Evolutionary conservation across 2,113 vertebrate genomes (phyloP).

Genomic region (Ceyx melanurus): DNA sequence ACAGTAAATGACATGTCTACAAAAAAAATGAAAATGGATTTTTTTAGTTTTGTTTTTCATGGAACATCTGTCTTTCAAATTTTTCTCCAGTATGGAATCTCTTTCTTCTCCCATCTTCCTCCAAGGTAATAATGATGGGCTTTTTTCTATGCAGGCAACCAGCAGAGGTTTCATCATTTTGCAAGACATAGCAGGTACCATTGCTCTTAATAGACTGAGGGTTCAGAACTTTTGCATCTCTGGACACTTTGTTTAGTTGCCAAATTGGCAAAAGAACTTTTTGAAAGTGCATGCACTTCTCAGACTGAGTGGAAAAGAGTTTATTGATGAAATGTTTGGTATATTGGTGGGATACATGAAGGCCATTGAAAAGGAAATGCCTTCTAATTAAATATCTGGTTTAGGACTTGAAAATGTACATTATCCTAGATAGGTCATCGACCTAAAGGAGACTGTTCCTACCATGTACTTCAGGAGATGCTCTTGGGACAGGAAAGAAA

Average conservation of each 20-base stretch:
- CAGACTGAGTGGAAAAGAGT: background rate
- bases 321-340: conserved; percentile 8
- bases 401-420: background rate
- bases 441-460: background rate
- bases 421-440: background rate
- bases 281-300: background rate
- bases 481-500: background rate
- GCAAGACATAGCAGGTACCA: background rate
- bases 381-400: conserved; percentile 11
- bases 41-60: background rate
- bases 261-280: background rate
- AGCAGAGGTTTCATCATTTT: background rate
- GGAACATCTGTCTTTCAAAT: background rate
- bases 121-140: background rate
- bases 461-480: background rate
- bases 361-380: background rate
- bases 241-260: background rate
- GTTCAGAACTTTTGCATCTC: background rate
- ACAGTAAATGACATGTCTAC: background rate
- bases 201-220: background rate
- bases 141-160: background rate
- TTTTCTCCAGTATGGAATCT: background rate
- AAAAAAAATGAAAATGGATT: background rate
- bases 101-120: background rate
- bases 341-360: background rate